Conservation (phyloP, 2,888 invertebrate genomes). For the Cryptus viduatorius region DNA sequence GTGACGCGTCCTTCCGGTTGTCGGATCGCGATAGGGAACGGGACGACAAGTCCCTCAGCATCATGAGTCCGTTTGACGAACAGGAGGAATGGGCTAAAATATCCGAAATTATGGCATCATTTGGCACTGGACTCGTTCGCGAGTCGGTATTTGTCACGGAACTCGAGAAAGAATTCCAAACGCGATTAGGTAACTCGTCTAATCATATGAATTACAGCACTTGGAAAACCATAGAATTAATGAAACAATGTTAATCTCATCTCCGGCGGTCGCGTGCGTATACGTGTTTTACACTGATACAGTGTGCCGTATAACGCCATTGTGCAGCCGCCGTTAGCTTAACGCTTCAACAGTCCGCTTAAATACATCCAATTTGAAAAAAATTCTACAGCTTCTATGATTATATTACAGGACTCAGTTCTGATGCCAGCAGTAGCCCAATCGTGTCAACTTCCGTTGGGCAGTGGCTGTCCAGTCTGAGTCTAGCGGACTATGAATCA, state of each 20-base stretch:
- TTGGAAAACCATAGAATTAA: neutral
- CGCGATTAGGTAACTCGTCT: constrained; percentile 88
- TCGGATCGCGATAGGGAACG: constrained; percentile 82
- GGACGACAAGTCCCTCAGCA: constrained; percentile 86
- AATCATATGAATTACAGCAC: neutral
- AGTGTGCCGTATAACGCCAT: too few relatives aligned
- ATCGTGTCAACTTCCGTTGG: constrained; percentile 89
- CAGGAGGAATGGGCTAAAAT: constrained; percentile 98
- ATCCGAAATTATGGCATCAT: constrained; percentile 97
- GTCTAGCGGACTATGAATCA: constrained; percentile 94
- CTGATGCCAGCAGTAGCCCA: constrained; percentile 85
- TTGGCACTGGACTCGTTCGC: constrained; percentile 93
- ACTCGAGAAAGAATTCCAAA: constrained; percentile 92
- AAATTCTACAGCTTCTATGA: neutral
- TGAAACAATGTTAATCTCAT: neutral
- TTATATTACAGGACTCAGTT: constrained; percentile 86
- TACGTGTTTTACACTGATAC: too few relatives aligned
- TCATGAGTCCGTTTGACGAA: constrained; percentile 96
- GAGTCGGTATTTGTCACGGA: constrained; percentile 93
- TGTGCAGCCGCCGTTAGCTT: neutral
- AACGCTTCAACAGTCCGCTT: neutral
- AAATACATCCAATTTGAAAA: neutral
- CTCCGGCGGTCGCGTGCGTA: neutral
- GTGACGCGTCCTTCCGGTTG: constrained; percentile 80
- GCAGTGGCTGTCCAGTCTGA: constrained; percentile 92